A percentile compares a stretch with the other conserved stretches of the same genome.
Conservation (phyloP, 2,888 invertebrate species). For the Temnothorax rugatulus region DNA sequence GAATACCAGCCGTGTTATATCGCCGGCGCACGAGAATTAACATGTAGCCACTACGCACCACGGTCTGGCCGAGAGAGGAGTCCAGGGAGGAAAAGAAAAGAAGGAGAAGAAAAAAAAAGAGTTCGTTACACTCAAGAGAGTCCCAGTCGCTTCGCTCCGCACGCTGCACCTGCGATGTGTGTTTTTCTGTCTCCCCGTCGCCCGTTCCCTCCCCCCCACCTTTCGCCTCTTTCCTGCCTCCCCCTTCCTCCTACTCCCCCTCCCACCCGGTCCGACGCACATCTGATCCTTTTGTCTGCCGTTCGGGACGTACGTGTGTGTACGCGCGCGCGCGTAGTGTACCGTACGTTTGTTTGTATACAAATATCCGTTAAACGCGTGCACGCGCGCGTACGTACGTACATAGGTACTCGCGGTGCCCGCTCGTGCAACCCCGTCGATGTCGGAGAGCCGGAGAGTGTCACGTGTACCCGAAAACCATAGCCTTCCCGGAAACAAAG, state of each 20-base stretch:
- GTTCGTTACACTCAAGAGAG: conserved; percentile 21
- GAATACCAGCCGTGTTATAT: background rate
- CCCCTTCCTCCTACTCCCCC: background rate
- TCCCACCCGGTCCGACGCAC: conserved; percentile 17
- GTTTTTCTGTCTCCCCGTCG: conserved; percentile 20
- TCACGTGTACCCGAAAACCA: background rate
- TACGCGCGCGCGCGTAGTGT: background rate
- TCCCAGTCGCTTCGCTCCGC: conserved; percentile 15
- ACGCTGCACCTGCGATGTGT: conserved; percentile 44
- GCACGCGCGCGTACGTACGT: background rate
- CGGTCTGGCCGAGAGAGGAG: background rate
- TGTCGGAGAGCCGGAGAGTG: too few relatives aligned
- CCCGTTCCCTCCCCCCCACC: too few relatives aligned
- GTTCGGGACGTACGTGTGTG: conserved; percentile 11
- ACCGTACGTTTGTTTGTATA: conserved; percentile 39
- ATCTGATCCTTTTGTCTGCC: conserved; percentile 49
- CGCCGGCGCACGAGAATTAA: background rate
- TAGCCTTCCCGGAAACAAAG: background rate
- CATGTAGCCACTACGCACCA: background rate
- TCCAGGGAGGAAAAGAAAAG: background rate
- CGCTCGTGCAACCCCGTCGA: background rate
- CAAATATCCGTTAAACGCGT: conserved; percentile 43
- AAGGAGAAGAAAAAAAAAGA: background rate
- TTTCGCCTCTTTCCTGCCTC: background rate
- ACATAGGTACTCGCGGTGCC: background rate